Conservation (phyloP, 2,888 invertebrate species). For the Buathra laborator region DNA sequence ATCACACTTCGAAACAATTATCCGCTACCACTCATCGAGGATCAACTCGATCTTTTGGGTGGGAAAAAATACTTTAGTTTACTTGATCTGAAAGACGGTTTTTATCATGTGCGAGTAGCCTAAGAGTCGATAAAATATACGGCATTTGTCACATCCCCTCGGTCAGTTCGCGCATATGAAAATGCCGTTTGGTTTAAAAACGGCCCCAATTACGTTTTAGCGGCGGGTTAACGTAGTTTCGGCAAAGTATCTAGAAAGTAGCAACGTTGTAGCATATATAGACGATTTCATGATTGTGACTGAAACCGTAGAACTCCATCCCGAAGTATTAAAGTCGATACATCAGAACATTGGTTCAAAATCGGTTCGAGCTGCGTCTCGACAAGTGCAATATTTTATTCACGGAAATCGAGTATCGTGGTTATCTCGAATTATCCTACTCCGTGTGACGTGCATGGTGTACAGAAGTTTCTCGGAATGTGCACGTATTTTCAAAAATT, state of each 20-base stretch:
- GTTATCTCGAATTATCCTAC: too few relatives aligned
- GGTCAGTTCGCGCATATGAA: slow-evolving; percentile 42
- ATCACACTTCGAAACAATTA: slow-evolving; percentile 62
- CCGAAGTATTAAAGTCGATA: slow-evolving; percentile 45
- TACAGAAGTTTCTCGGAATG: too few relatives aligned
- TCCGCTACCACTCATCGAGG: slow-evolving; percentile 69
- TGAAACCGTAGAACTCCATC: slow-evolving; percentile 25
- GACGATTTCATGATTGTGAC: slow-evolving; percentile 68
- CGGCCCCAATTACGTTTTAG: slow-evolving; percentile 69
- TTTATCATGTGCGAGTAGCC: slow-evolving; percentile 68
- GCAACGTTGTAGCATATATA: slow-evolving; percentile 16
- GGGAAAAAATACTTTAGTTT: slow-evolving; percentile 67
- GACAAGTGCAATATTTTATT: too few relatives aligned
- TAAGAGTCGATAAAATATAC: slow-evolving; percentile 69
- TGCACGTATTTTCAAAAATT: slow-evolving; percentile 73
- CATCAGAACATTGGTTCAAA: slow-evolving; percentile 14
- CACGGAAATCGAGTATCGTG: too few relatives aligned
- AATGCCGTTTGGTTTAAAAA: too few relatives aligned
- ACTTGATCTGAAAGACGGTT: slow-evolving; percentile 72
- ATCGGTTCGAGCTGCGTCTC: slow-evolving; percentile 51
- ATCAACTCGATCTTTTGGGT: slow-evolving; percentile 64
- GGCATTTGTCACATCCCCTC: slow-evolving; percentile 61
- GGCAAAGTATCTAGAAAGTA: slow-evolving; percentile 56
- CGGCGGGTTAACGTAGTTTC: slow-evolving; percentile 69
- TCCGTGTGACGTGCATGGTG: too few relatives aligned